Evolutionary conservation across 92 coral and sea anemone genomes (phyloP), one percentile per base, ranked within the genome.

Genomic region (Bergia sp.): DNA sequence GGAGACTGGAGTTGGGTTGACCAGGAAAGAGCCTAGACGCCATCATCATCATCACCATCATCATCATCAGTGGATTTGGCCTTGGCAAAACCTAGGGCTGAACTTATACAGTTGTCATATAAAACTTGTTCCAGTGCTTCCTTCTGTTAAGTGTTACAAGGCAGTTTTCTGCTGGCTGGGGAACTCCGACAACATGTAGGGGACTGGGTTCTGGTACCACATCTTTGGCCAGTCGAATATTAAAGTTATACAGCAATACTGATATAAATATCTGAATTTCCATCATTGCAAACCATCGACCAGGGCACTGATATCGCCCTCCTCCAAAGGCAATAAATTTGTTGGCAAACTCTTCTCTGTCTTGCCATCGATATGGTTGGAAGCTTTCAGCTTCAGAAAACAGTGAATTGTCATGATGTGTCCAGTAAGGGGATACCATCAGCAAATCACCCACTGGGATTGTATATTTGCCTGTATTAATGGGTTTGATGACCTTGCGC

Each of bases 241-340:
- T 77, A 55, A 88, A 91, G 49, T 73, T 61, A 81, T 86, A 88
- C 18, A 91, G 79, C 11, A 88, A 12, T 21, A 76, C 89, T 10
- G 93, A 69, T 2, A 91, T 43, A 89, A 91, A 91, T 76, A 91
- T 76, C 82, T 91, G 91, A 9, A 91, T 88, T 81, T 91, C 93
- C 93, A 91, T 82, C 93, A 91, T 82, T 47, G 93, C 93, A 88
- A 91, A 91, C 81, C 73, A 69, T 21, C 93, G 93, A 45, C 93
- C 93, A 2, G 93, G 93, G 15, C 93, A 91, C 42, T 88, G 93
- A 88, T 87, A 91, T 23, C 93, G 88, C 49, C 91, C 93, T 7
- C 93, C 91, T 13, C 93, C 93, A 67, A 91, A 91, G 49, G 93
- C 93, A 64, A 91, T 76, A 76, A 91, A 88, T 43, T 76, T 91